Base-by-base conservation (phyloP, 2,888 invertebrate species). In the Perithous albicinctus region DNA sequence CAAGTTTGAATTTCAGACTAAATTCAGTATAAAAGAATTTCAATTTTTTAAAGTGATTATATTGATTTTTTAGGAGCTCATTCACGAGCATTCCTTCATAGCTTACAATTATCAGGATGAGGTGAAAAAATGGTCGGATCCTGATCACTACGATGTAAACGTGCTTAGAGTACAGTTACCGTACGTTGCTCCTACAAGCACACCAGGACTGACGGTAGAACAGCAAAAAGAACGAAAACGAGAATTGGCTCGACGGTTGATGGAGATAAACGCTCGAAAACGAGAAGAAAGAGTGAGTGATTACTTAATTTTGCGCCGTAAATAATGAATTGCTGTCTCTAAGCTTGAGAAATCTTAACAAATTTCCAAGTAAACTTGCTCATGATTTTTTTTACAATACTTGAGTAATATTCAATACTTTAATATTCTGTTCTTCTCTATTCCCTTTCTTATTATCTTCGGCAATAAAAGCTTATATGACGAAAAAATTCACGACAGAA, bases 181-280 rank as follows among this genome's bases (percentile, higher is more conserved):
- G 0, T 98, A 96, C 91, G 95, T 95, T 3, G 95, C 95, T 67
- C 94, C 95, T 20, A 91, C 95, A 2, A 94, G 94, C 69, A 94
- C 95, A 56, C 94, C 95, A 4, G 94, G 94, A n/a, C 92, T 96
- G 76, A 95, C 96, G 83, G 95, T 95, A 72, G 97, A 97, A 90
- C 97, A 97, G 89, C 97, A 97, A 92, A 96, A 96, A 89, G 98
- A 98, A 90, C 94, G 97, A 80, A 96, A 98, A 86, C 96, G 96
- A 76, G 98, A 98, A 91, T 94, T 98, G 90, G 97, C 98, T 0
- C 94, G 96, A 51, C 94, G 98, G 26, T 93, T 98, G 70, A 95
- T 97, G 64, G 98, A 98, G 93, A 97, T 98, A 69, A 98, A 98
- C 92, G 97, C 97, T 0, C 95, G 97, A 66, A 97, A 98, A 90